phyloP scores from a whole-genome alignment of 2,113 vertebrate genomes.

The Tragelaphus strepsiceros region DNA sequence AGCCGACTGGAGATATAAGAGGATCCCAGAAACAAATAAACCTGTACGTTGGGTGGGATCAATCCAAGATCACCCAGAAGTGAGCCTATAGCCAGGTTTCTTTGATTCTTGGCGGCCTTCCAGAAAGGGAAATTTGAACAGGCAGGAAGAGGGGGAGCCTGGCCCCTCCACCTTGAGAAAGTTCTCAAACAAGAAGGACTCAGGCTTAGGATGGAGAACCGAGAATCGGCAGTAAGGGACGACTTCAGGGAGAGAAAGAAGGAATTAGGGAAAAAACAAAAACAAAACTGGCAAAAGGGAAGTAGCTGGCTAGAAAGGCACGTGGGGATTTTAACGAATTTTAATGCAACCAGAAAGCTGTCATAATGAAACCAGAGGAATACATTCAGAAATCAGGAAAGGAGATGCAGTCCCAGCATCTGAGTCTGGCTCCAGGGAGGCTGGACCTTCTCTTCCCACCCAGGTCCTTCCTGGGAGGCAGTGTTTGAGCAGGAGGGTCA shows the following conservation, averaged over 20 bases:
- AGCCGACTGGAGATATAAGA: background rate
- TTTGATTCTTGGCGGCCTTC: background rate
- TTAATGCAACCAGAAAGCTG: conserved; percentile 79
- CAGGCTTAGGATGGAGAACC: background rate
- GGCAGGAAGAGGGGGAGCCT: background rate
- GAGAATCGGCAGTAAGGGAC: background rate
- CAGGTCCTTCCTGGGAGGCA: conserved; percentile 76
- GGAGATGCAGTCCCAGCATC: conserved; percentile 76
- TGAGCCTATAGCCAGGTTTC: background rate
- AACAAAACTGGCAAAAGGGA: conserved; percentile 74
- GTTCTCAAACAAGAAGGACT: background rate
- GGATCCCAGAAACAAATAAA: background rate
- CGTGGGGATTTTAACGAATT: conserved; percentile 79
- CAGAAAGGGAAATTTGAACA: background rate
- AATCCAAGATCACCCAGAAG: background rate
- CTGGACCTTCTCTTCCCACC: conserved; percentile 52
- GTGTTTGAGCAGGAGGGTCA: conserved; percentile 78
- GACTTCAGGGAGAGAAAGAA: background rate
- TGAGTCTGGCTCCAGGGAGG: conserved; percentile 77
- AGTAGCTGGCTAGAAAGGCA: conserved; percentile 76
- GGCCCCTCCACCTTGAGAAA: background rate
- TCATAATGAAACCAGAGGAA: conserved; percentile 79
- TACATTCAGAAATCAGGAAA: conserved; percentile 82
- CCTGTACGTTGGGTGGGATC: background rate
- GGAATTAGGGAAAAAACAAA: background rate